phyloP scores from a whole-genome alignment of 2,888 invertebrate genomes.

The Minunthozetes semirufus region DNA sequence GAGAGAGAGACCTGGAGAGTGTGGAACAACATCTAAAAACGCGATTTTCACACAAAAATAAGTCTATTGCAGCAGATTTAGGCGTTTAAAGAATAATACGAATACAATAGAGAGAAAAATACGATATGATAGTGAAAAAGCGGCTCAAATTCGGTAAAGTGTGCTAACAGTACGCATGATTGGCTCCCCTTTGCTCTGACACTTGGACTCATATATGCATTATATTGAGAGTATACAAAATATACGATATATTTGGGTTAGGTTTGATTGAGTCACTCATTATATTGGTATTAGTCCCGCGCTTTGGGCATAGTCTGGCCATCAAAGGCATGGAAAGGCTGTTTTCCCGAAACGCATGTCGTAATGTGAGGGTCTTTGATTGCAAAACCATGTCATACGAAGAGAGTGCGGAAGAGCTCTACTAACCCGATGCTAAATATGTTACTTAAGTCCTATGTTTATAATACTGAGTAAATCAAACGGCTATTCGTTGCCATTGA shows the following conservation, averaged over 20 bases:
- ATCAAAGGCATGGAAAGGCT: background rate
- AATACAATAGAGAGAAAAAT: slow-evolving; percentile 25
- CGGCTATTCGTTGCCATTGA: slow-evolving; percentile 1
- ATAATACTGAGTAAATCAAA: slow-evolving; percentile 14
- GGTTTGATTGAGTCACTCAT: background rate
- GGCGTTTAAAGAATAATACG: slow-evolving; percentile 12
- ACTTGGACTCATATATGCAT: background rate
- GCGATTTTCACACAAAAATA: slow-evolving; percentile 26
- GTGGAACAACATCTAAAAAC: slow-evolving; percentile 15
- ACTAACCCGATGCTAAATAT: slow-evolving; percentile 23
- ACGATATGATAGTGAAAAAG: slow-evolving; percentile 14
- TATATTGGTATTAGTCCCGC: background rate
- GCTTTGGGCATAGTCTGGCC: background rate
- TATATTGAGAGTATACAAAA: background rate
- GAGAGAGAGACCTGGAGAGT: background rate
- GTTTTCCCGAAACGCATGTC: slow-evolving; percentile 7
- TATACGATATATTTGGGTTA: background rate
- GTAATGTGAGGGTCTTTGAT: background rate
- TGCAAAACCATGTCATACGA: slow-evolving; percentile 14
- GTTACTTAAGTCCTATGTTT: slow-evolving; percentile 12
- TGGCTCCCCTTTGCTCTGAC: slow-evolving; percentile 17
- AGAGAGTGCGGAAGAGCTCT: background rate
- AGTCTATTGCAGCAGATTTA: slow-evolving; percentile 11
- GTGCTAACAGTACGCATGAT: slow-evolving; percentile 13
- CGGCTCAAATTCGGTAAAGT: background rate